Conservation (phyloP, 2,113 vertebrate genomes). For the Columbina picui region DNA sequence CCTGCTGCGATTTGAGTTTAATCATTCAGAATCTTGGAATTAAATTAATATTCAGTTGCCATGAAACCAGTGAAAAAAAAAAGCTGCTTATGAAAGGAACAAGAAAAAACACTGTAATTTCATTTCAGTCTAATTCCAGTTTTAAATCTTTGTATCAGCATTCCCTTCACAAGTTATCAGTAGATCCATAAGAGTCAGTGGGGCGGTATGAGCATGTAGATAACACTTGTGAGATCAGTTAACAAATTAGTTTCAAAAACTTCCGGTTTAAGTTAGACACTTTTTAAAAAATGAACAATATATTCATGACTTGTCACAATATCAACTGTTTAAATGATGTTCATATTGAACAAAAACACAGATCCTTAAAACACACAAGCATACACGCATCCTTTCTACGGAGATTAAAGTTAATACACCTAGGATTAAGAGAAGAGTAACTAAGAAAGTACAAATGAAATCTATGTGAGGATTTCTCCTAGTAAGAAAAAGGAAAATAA, state of each 20-base stretch:
- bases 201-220: not conserved
- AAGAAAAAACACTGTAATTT: not conserved
- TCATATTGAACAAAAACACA: not conserved
- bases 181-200: not conserved
- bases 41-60: constrained; percentile 36
- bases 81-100: not conserved
- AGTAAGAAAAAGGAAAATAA: not conserved
- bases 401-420: not conserved
- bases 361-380: not conserved
- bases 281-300: not conserved
- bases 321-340: not conserved
- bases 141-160: not conserved
- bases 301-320: not conserved
- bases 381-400: not conserved
- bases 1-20: constrained; percentile 21
- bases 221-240: not conserved
- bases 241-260: not conserved
- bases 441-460: not conserved
- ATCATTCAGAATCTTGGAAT: constrained; percentile 34
- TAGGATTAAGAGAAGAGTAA: not conserved
- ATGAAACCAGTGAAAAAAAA: not conserved
- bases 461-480: not conserved
- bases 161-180: not conserved
- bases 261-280: not conserved
- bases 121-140: not conserved